These are phyloP conservation scores for Drosophila insularis DNA, from an alignment of 1,140 invertebrate species.

Conservation along the genomic window DNA sequence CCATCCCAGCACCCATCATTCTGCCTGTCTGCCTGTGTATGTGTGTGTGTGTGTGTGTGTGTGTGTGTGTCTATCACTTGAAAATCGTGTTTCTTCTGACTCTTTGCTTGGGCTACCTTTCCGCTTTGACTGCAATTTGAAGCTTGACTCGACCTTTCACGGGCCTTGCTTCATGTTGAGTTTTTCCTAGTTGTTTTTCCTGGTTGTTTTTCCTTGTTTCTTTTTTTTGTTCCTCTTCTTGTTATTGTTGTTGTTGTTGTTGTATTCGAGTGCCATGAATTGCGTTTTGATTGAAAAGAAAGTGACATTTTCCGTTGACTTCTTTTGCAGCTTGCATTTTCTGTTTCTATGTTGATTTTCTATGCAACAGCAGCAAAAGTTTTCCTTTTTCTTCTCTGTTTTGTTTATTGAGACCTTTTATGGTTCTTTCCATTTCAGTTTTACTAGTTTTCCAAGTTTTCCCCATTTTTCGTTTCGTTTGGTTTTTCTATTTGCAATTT, in stretches of 20 bases:
- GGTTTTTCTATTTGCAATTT: background rate
- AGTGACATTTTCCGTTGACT: constrained; percentile 80
- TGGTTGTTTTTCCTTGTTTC: constrained; percentile 24
- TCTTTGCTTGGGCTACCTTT: constrained; percentile 58
- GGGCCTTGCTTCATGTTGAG: constrained; percentile 32
- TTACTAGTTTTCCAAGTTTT: background rate
- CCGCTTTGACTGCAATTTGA: constrained; percentile 56
- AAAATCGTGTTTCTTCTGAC: constrained; percentile 64
- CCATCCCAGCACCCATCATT: background rate
- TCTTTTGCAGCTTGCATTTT: constrained; percentile 50
- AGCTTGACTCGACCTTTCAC: constrained; percentile 48
- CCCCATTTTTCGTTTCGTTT: background rate
- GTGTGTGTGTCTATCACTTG: constrained; percentile 42
- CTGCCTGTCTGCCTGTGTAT: background rate
- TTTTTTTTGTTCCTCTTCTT: constrained; percentile 1
- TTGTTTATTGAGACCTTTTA: background rate
- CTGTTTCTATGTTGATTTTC: constrained; percentile 20
- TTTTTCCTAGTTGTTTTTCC: constrained; percentile 37
- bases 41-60: constrained; percentile 39
- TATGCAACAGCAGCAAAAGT: constrained; percentile 5
- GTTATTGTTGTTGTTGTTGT: constrained; percentile 9
- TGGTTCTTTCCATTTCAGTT: constrained; percentile 11
- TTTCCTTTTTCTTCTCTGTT: background rate
- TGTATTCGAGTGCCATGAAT: constrained; percentile 76
- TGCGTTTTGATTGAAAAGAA: constrained; percentile 81